These are phyloP conservation scores for Geopemphigus sp. DNA, from an alignment of 1,140 invertebrate species.

Conservation along the genomic window DNA sequence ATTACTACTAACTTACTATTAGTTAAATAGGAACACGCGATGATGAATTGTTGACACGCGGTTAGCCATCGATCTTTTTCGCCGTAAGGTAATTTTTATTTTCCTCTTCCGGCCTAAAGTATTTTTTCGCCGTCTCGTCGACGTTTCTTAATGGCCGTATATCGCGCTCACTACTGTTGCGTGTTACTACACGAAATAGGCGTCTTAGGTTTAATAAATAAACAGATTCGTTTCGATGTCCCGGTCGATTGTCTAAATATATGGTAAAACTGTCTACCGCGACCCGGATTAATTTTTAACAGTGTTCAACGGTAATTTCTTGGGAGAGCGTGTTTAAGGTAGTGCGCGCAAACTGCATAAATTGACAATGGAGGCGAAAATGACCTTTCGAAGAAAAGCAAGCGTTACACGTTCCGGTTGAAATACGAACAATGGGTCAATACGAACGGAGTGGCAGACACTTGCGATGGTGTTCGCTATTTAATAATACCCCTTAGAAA, in stretches of 20 bases:
- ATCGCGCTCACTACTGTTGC: background rate
- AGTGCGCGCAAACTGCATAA: background rate
- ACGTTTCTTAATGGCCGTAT: background rate
- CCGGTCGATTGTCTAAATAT: background rate
- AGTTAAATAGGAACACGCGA: background rate
- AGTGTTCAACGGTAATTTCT: slow-evolving; percentile 7
- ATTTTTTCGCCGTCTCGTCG: background rate
- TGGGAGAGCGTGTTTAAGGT: background rate
- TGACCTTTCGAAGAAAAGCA: slow-evolving; percentile 5
- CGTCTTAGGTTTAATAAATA: background rate
- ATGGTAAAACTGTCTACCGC: background rate
- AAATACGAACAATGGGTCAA: slow-evolving; percentile 19
- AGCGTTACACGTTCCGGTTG: background rate
- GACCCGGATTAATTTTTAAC: slow-evolving; percentile 20
- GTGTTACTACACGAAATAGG: background rate
- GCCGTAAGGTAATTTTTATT: background rate
- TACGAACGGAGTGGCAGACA: background rate
- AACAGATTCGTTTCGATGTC: background rate
- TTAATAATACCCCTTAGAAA: background rate
- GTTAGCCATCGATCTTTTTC: slow-evolving; percentile 20
- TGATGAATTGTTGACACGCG: slow-evolving; percentile 10
- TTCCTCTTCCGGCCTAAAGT: background rate
- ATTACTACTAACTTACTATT: background rate
- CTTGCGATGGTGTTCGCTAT: background rate
- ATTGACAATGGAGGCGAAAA: background rate